Evolutionary conservation across 2,888 invertebrate genomes (phyloP).

Genomic region (Drosophila quinaria): DNA sequence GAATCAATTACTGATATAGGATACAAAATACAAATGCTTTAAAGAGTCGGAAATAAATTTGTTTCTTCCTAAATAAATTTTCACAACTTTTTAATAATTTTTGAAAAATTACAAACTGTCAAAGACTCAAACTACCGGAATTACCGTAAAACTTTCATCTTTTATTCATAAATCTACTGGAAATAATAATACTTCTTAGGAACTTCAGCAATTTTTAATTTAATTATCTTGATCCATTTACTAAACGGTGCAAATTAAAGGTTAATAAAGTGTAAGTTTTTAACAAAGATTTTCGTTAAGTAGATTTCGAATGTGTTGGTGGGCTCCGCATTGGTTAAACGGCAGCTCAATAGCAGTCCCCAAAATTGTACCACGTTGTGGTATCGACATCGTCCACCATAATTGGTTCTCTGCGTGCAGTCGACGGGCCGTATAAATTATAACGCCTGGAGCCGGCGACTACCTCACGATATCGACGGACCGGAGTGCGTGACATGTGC

Average conservation of each 20-base stretch:
- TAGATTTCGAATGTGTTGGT: neutral
- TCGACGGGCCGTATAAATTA: conserved; percentile 59
- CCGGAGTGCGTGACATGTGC: conserved; percentile 68
- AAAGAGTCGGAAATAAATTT: too few relatives aligned
- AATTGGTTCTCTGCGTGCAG: conserved; percentile 33
- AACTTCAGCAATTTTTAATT: neutral
- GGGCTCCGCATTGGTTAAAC: neutral
- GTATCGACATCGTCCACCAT: conserved; percentile 58
- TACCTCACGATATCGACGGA: conserved; percentile 61
- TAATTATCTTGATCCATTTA: neutral
- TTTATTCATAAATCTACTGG: neutral
- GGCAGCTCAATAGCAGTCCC: conserved; percentile 67
- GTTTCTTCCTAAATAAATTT: neutral
- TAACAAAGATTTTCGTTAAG: neutral
- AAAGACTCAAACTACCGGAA: neutral
- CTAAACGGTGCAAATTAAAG: neutral
- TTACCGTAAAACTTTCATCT: neutral
- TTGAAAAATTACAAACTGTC: too few relatives aligned
- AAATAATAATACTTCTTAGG: neutral
- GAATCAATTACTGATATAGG: too few relatives aligned
- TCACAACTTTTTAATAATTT: neutral
- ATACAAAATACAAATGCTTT: too few relatives aligned
- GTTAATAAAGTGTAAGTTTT: neutral
- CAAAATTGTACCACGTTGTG: conserved; percentile 67
- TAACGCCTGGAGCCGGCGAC: conserved; percentile 67